phyloP scores from a whole-genome alignment of 2,888 invertebrate genomes.

The Alentia gelatinosa region DNA sequence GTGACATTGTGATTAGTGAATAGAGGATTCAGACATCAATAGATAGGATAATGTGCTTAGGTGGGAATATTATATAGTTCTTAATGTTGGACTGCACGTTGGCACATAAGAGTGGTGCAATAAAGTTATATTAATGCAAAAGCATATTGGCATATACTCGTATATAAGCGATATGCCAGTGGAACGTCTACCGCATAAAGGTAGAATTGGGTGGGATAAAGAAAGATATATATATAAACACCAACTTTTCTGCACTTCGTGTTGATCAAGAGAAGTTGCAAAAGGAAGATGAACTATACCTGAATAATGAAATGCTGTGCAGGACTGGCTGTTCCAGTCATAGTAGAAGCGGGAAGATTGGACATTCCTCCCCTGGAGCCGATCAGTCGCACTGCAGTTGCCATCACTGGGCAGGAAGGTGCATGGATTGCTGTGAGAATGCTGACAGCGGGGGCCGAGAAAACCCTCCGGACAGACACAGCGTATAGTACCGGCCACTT shows the following conservation, averaged over 20 bases:
- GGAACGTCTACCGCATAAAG: not conserved
- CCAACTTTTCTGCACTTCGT: not conserved
- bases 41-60: no score
- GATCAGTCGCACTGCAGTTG: not conserved
- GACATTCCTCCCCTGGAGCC: not conserved
- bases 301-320: not conserved
- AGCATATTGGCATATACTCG: not conserved
- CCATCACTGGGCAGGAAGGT: not conserved
- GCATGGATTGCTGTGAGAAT: not conserved
- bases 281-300: not conserved
- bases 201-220: not conserved
- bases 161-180: not conserved
- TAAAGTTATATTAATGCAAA: not conserved
- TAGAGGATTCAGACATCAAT: no score
- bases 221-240: not conserved
- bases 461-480: conserved; percentile 20
- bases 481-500: not conserved
- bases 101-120: not conserved
- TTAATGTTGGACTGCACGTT: no score
- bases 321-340: conserved; percentile 32
- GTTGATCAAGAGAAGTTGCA: not conserved
- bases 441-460: not conserved
- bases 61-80: no score
- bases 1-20: no score
- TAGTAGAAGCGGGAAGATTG: not conserved